Base-by-base conservation (phyloP, 37 sponge, comb jelly and placozoan genomes). In the Oopsacas minuta region DNA sequence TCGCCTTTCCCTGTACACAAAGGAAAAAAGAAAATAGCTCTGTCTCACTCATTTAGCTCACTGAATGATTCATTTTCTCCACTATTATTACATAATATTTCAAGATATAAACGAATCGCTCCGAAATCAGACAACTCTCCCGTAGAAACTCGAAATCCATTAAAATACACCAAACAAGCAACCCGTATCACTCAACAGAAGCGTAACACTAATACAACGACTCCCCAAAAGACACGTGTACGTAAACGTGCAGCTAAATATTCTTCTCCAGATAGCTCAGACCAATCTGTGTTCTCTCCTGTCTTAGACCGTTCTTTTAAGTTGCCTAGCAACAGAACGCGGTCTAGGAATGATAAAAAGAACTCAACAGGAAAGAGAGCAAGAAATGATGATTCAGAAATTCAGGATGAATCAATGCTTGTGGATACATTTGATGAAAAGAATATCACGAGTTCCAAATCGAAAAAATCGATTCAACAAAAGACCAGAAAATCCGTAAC, bases 121-220 rank as follows among this genome's bases (percentile, higher is more conserved):
- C 75, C 75, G 17, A 61, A n/a, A 61, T 10, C 20, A 10, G 17
- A 12, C 51, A 10, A 7, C 22, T 10, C 75, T 20, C 75, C 20
- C 1, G 28, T 32, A 32, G 75, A 61, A 3, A 61, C 30, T 3
- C 28, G 28, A n/a, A 61, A 7, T 61, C 32, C 7, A 34, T 25
- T 32, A 3, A 61, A 3, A 3, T 3, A 3, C 28, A n/a, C 20
- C 28, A 61, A 61, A n/a, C 22, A 61, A 12, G 75, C 75, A 20
- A 61, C 75, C 75, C 75, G 75, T 61, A 34, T 61, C 75, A 61
- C 75, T 61, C 75, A 61, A n/a, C 20, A 5, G 5, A 61, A n/a
- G 28, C 49, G 49, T 42, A 42, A 15, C 49, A 42, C 49, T 15
- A 42, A 8, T 17, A 42, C 49, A 17, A 42, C 49, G 8, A 42